phyloP scores from a whole-genome alignment of 30 jellyfish, hydroid and myxozoan species.

The Nemopilema nomurai region DNA sequence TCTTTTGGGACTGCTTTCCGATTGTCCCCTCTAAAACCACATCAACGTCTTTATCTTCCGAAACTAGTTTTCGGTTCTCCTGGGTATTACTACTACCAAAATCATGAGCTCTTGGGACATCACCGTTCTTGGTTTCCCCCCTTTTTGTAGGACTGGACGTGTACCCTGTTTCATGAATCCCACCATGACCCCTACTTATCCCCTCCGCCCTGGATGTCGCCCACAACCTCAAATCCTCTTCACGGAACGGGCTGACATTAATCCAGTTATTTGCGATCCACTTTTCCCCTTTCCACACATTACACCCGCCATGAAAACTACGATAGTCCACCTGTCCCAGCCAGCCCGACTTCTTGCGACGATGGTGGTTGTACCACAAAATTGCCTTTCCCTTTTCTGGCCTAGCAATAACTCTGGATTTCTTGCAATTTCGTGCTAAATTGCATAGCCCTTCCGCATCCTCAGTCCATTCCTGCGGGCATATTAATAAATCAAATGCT shows the following conservation, averaged over 20 bases:
- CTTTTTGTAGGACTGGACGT: background rate
- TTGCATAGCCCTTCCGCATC: constrained; percentile 53
- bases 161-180: background rate
- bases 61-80: no score
- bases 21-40: background rate
- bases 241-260: constrained; percentile 50
- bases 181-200: background rate
- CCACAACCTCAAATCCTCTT: constrained; percentile 48
- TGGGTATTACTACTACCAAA: no score
- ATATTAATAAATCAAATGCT: no score
- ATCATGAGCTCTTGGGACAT: background rate
- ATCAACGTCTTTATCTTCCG: background rate
- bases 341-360: constrained; percentile 63
- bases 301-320: constrained; percentile 78
- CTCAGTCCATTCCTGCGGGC: constrained; percentile 33
- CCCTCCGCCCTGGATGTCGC: constrained; percentile 25
- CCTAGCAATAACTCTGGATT: constrained; percentile 52
- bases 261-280: constrained; percentile 89
- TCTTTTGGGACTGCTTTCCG: background rate
- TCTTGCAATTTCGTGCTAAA: constrained; percentile 63
- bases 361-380: constrained; percentile 69
- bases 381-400: constrained; percentile 83
- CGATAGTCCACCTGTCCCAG: constrained; percentile 70
- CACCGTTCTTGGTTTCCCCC: background rate
- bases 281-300: constrained; percentile 63